Evolutionary conservation across 2,113 vertebrate species (phyloP), one percentile per base, ranked within the genome.

Genomic region (Mola mola): DNA sequence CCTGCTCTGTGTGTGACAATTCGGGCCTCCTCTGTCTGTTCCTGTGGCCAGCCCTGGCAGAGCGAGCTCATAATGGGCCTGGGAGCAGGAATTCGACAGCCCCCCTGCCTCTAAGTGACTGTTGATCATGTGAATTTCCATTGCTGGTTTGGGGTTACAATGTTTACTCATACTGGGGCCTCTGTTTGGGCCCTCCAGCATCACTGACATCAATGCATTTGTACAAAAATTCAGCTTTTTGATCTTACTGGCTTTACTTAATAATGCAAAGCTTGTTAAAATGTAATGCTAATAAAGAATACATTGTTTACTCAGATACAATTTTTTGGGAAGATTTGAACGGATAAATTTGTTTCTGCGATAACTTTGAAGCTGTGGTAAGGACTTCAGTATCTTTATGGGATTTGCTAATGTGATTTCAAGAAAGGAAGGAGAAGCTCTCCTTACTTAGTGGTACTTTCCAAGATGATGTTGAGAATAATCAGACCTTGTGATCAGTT

Each of bases 1-100:
- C 84, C 83, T 70, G 79, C 81, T 78, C 87, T 86, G 85, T 89
- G 25, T 80, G 58, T 43, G 79, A 79, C 81, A 82, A 84, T 87
- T 75, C 81, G 44, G n/a, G 72, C 52, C 58, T 73, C 56, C 60
- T 67, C 55, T 77, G 72, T 83, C 74, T 79, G 66, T 62, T 53
- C 79, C 64, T 73, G 58, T 46, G 41, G 58, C 71, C 41, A 62
- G 50, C 61, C 25, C 52, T 47, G 65, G 59, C 73, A 57, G 48
- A 58, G 79, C 11, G 15, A 56, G 25, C 28, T 78, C 74, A 86
- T 82, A 72, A 89, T 87, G 80, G 69, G 78, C 79, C 73, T 26
- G 65, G 53, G 83, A 82, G 78, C 83, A 76, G 82, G 85, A 85
- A 79, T 84, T 83, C 80, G 46, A 38, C 43, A 19, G 12, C 49